phyloP scores from a whole-genome alignment of 2,797 vertebrate genomes.

The Anabacerthia variegaticeps region DNA sequence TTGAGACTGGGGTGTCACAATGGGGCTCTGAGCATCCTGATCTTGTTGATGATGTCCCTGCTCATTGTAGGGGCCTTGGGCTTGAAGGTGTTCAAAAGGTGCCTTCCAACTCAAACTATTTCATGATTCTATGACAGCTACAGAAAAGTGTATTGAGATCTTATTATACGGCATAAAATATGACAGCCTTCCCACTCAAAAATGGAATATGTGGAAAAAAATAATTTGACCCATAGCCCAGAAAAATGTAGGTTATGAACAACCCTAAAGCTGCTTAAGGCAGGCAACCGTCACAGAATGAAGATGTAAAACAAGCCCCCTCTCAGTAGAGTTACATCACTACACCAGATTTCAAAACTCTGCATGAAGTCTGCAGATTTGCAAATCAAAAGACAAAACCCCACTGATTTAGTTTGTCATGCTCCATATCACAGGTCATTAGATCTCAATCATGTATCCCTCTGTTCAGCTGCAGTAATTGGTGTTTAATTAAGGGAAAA shows the following conservation, averaged over 20 bases:
- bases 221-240: background rate
- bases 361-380: background rate
- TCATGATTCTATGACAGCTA: background rate
- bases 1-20: too few species aligned
- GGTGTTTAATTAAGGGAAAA: background rate
- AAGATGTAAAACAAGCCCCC: background rate
- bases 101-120: background rate
- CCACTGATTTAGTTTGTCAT: background rate
- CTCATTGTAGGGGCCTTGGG: background rate
- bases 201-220: background rate
- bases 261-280: background rate
- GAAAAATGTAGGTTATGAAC: background rate
- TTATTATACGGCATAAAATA: background rate
- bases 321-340: background rate
- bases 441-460: background rate
- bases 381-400: background rate
- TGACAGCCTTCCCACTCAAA: background rate
- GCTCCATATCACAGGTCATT: background rate
- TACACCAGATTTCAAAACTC: background rate
- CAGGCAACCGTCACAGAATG: background rate
- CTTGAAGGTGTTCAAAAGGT: background rate
- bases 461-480: background rate
- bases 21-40: background rate
- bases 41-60: background rate
- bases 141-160: background rate